phyloP scores from a whole-genome alignment of 30 jellyfish, hydroid and myxozoan genomes.

The Hydra vulgaris region DNA sequence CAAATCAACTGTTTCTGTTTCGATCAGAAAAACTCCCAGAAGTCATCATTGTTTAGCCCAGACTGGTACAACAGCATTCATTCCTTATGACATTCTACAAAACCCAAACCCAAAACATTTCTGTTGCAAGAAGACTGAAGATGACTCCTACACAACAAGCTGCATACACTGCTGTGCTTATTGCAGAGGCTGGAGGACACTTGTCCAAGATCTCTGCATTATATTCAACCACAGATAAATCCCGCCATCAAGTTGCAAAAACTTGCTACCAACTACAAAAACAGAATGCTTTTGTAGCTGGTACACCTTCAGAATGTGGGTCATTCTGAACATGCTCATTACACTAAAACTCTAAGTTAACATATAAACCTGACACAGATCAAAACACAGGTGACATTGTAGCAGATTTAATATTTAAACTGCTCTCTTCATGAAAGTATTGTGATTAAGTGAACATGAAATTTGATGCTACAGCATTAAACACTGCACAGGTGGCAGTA shows the following conservation, averaged over 20 bases:
- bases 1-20: not conserved
- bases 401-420: not conserved
- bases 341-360: not conserved
- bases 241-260: not conserved
- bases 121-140: not conserved
- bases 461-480: no score
- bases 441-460: no score
- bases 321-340: not conserved
- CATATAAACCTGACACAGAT: not conserved
- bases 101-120: not conserved
- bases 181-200: not conserved
- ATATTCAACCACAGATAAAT: not conserved
- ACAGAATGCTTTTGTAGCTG: no score
- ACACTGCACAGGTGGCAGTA: no score
- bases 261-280: not conserved
- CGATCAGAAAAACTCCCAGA: not conserved
- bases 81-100: not conserved
- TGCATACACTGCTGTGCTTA: no score
- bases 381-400: not conserved
- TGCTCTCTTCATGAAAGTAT: not conserved
- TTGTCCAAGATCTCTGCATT: not conserved
- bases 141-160: not conserved
- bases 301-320: no score
- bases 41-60: not conserved
- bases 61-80: not conserved